phyloP scores from a whole-genome alignment of 2,888 invertebrate species.

The Melipona bicolor region DNA sequence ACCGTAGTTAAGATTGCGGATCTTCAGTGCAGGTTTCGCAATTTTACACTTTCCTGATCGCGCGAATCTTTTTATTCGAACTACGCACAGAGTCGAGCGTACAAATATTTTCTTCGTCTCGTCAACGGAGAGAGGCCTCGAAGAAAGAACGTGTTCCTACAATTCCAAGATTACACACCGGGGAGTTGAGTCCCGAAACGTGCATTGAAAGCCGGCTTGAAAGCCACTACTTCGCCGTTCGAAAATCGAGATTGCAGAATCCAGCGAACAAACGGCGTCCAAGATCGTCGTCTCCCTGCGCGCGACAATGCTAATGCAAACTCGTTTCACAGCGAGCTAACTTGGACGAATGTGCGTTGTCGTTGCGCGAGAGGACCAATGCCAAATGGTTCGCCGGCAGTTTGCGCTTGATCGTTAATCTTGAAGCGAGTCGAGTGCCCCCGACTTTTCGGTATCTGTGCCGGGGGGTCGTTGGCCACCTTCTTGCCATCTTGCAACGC shows the following conservation, averaged over 20 bases:
- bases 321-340: slow-evolving; percentile 12
- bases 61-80: too few species aligned
- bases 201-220: not conserved
- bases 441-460: slow-evolving; percentile 29
- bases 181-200: not conserved
- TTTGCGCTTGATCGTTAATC: slow-evolving; percentile 13
- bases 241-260: slow-evolving; percentile 2
- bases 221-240: not conserved
- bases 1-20: too few species aligned
- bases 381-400: not conserved
- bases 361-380: not conserved
- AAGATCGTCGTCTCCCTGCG: not conserved
- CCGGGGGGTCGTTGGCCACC: slow-evolving; percentile 53
- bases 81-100: too few species aligned
- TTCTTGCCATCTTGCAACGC: slow-evolving; percentile 28
- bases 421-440: slow-evolving; percentile 13
- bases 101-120: too few species aligned
- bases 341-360: not conserved
- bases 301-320: not conserved
- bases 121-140: too few species aligned
- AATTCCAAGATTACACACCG: not conserved
- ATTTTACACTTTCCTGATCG: too few species aligned
- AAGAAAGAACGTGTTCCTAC: too few species aligned
- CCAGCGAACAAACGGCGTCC: not conserved
- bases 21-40: too few species aligned